Percentiles rank a stretch among this genome's conserved stretches.
phyloP scores from a whole-genome alignment of 2,113 vertebrate species.

The Himantopus leucocephalus region DNA sequence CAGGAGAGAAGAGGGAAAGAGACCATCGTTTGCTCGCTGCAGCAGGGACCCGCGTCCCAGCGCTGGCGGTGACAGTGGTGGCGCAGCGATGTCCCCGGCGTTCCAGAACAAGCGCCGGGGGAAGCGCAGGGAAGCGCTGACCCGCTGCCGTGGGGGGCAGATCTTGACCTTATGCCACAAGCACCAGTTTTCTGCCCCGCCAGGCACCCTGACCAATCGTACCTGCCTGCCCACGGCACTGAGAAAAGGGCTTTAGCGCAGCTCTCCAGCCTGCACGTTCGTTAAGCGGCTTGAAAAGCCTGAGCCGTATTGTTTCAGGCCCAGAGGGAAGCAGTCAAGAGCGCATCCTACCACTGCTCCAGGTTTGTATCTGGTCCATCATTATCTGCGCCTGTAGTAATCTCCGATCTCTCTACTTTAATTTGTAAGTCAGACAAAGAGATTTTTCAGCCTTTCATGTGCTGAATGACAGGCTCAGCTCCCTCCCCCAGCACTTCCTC shows the following conservation, averaged over 20 bases:
- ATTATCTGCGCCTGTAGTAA: not conserved
- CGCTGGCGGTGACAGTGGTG: not conserved
- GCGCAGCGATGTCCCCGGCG: not conserved
- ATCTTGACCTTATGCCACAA: accelerated
- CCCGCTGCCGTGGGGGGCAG: not conserved
- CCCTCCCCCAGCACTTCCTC: slow-evolving; percentile 6
- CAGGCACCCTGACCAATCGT: accelerated
- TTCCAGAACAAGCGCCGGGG: not conserved
- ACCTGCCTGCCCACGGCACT: not conserved
- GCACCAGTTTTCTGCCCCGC: not conserved
- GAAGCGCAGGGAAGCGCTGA: not conserved
- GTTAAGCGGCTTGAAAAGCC: not conserved
- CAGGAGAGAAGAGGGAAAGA: no score
- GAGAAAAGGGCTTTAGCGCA: accelerated
- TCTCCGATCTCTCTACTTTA: slow-evolving; percentile 1
- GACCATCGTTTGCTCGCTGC: no score
- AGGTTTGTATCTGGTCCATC: not conserved
- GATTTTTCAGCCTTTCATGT: slow-evolving; percentile 32
- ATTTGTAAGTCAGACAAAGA: slow-evolving; percentile 30
- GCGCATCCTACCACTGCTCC: not conserved
- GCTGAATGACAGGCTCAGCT: not conserved
- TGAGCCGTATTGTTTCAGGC: not conserved
- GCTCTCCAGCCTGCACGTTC: not conserved
- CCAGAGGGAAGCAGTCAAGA: not conserved
- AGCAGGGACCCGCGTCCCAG: no score